A percentile compares a stretch with the other conserved stretches of the same genome.
phyloP scores from a whole-genome alignment of 1,140 invertebrate species.

The Achroia grisella region DNA sequence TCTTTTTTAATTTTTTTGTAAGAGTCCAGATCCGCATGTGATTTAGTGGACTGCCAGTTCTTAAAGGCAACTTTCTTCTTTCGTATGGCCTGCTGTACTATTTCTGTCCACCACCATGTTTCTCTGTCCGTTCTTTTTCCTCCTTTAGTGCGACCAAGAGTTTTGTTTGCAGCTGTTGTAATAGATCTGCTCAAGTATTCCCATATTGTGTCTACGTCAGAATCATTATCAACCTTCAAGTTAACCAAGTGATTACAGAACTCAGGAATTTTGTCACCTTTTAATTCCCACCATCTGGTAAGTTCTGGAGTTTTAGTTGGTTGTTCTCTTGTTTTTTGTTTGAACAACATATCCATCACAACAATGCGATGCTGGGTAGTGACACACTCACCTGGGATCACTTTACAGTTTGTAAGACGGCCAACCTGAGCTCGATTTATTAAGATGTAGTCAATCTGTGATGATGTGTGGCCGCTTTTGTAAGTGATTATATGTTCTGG shows the following conservation, averaged over 20 bases:
- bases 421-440: not conserved
- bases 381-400: conserved; percentile 5
- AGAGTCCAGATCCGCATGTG: too few relatives aligned
- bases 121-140: conserved; percentile 3
- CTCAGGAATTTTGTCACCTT: not conserved
- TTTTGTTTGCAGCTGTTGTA: not conserved
- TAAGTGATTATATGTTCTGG: conserved; percentile 9
- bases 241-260: not conserved
- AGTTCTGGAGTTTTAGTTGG: not conserved
- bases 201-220: not conserved
- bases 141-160: conserved; percentile 9
- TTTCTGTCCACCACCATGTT: conserved; percentile 16
- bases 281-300: not conserved
- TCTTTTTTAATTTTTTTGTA: too few relatives aligned
- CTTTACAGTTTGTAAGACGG: conserved; percentile 5
- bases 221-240: not conserved
- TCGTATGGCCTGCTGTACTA: too few relatives aligned
- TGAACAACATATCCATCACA: not conserved
- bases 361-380: conserved; percentile 5
- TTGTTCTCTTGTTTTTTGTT: not conserved
- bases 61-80: conserved; percentile 14
- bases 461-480: conserved; percentile 1
- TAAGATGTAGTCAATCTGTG: conserved; percentile 11
- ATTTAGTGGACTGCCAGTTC: conserved; percentile 16
- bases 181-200: not conserved